Evolutionary conservation across 2,113 vertebrate genomes (phyloP), one percentile per base, ranked within the genome.

Genomic region (Xyliphius kryptos): DNA sequence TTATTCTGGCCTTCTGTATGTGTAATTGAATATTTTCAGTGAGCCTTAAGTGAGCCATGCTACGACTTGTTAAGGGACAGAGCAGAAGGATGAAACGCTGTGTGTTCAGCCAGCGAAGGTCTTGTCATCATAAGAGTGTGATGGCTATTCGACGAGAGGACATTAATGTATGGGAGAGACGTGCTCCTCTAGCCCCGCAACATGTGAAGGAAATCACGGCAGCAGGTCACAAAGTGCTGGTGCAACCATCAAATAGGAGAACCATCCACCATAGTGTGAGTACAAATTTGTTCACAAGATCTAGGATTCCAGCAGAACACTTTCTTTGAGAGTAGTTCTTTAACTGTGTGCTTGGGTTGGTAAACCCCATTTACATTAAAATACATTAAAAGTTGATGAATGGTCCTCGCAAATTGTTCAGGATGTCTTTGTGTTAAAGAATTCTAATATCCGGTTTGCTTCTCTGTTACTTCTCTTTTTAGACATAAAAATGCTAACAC

Each of bases 181-280:
- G 96, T 69, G 95, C 94, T 0, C 96, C 96, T 0, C 85, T 99
- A 12, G 94, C 95, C 10, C 96, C 96, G 0, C 90, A 81, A 12
- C 96, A 99, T 10, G 78, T 98, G 51, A 93, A 87, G 57, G 90
- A 92, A 43, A 78, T 99, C 65, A 92, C 92, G 17, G 82, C 86
- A 15, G 85, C 91, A 37, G 95, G 93, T 0, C 89, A 97, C 74
- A 96, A 91, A 75, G 94, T 99, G 59, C 79, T 99, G 64, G 90
- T 99, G n/a, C 96, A 99, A 49, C 95, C 94, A 0, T 98, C 94
- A 20, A 97, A 99, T 71, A 84, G 92, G 56, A 86, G 96, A 72
- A 91, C 95, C 63, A 92, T 98, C 71, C 93, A 95, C 1, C 92
- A 97, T 71, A 91, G 90, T 87, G 96, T 97, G 43, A 86, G 61